Base-by-base conservation (phyloP, 2,113 vertebrate genomes). In the Cercopithecus mona region DNA sequence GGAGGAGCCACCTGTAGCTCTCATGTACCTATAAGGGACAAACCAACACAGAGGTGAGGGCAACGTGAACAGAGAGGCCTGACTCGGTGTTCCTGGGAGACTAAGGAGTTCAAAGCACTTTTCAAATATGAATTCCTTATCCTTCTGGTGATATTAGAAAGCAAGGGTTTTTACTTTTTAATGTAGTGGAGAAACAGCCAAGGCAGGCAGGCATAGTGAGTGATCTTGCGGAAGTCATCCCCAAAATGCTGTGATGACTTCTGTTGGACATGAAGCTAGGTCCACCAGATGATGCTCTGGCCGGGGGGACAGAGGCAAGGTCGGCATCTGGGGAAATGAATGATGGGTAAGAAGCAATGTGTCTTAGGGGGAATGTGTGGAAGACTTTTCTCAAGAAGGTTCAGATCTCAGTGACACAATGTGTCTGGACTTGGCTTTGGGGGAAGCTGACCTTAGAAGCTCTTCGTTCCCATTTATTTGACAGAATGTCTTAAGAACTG, bases 21-120 rank as follows among this genome's bases (percentile, higher is more conserved):
- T 99, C 99, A 99, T 99, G 99, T 99, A 99, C 99, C 99, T 99
- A 98, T 23, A 96, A 94, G 97, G 94, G 70, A 87, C 80, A 97
- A 97, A 87, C 80, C 97, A 97, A 80, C 18, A 81, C 14, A 93
- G 85, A 96, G 30, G 32, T n/a, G 61, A 94, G 87, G 61, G 72
- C 6, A 43, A 27, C 1, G 1, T 40, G 50, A 84, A 81, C 3
- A 23, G 52, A 17, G 5, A 61, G 59, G 27, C 27, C 22, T 32
- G 17, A 45, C 6, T 55, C 6, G 5, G 12, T 16, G 40, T 32
- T 66, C 43, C 45, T 0, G 1, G 12, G 59, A 84, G 18, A 64
- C 38, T 27, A 22, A 72, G 16, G 61, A 45, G 40, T 20, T 94
- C 59, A 89, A 80, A 95, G 38, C 25, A 40, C 27, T 20, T 9